Conservation (phyloP, 2,113 vertebrate species). For the Hucho hucho region DNA sequence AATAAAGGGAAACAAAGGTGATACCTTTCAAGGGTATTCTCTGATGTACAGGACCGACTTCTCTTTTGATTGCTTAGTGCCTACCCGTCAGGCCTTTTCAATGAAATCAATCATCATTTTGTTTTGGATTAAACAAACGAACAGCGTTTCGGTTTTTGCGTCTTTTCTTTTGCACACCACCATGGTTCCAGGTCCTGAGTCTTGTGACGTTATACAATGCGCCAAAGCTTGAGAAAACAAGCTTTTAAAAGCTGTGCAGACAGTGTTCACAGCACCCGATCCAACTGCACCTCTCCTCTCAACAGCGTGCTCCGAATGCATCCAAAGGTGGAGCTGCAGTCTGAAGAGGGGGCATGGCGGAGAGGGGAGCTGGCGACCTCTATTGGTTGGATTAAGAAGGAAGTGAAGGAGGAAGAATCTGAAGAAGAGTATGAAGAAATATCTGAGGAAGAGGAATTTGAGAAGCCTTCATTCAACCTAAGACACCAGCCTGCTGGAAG, state of each 20-base stretch:
- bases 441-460: slow-evolving; percentile 14
- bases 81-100: no score
- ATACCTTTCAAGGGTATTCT: slow-evolving; percentile 34
- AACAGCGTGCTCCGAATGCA: slow-evolving; percentile 69
- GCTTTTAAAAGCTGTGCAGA: slow-evolving; percentile 67
- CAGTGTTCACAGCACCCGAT: slow-evolving; percentile 21
- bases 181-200: slow-evolving; percentile 63
- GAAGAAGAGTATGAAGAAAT: slow-evolving; percentile 11
- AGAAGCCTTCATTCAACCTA: not conserved
- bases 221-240: slow-evolving; percentile 55
- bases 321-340: slow-evolving; percentile 53
- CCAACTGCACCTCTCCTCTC: slow-evolving; percentile 74
- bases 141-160: slow-evolving; percentile 30
- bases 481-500: slow-evolving; percentile 27
- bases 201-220: slow-evolving; percentile 75
- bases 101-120: slow-evolving; percentile 19
- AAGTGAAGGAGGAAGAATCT: slow-evolving; percentile 27
- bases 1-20: slow-evolving; percentile 38
- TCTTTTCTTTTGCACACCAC: slow-evolving; percentile 1
- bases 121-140: slow-evolving; percentile 49
- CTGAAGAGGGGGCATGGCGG: slow-evolving; percentile 43
- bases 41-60: slow-evolving; percentile 39
- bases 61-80: slow-evolving; percentile 8
- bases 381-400: slow-evolving; percentile 54
- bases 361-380: slow-evolving; percentile 54